Evolutionary conservation across 2,797 vertebrate species (phyloP), one percentile per base, ranked within the genome.

Genomic region (Malurus splendens): DNA sequence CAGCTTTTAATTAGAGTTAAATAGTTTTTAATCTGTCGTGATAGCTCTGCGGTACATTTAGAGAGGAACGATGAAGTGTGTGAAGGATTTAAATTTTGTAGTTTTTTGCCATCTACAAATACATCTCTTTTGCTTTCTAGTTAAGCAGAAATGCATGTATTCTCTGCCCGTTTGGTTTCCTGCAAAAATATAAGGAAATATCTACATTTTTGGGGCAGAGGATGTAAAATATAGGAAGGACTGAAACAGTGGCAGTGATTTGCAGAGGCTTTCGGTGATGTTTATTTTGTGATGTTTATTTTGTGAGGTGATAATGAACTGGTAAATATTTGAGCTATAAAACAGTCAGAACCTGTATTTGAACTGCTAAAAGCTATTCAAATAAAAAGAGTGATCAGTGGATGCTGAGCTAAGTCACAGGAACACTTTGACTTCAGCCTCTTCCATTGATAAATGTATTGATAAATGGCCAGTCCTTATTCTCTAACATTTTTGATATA

Each of bases 1-100:
- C 66, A 61, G 68, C 27, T 81, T 86, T 83, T 90, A 73, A 52
- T 80, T 93, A 62, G 61, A 67, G 51, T 86, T 86, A 88, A 90
- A 56, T 66, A 84, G 56, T 70, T 81, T 74, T 76, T 76, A 54
- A 86, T 90, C 42, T 70, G 47, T 82, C 89, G 12, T 70, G 45
- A 76, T 86, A 55, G 42, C 38, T 90, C 30, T 81, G 2, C 2
- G 5, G 56, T 33, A 28, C 1, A 10, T 57, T 52, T 28, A 38
- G 51, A 52, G 52, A 67, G 16, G 44, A 74, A 41, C 38, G 14
- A 20, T 79, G 48, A 81, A 67, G 30, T 33, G 33, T 60, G 38
- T 22, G 38, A 83, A 54, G 23, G 18, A 44, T 78, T 78, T 44
- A 52, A 47, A 14, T 75, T 91, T 51, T 15, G 2, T 23, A n/a